Evolutionary conservation across 2,797 vertebrate genomes (phyloP), one percentile per base, ranked within the genome.

Genomic region (Pampus argenteus): DNA sequence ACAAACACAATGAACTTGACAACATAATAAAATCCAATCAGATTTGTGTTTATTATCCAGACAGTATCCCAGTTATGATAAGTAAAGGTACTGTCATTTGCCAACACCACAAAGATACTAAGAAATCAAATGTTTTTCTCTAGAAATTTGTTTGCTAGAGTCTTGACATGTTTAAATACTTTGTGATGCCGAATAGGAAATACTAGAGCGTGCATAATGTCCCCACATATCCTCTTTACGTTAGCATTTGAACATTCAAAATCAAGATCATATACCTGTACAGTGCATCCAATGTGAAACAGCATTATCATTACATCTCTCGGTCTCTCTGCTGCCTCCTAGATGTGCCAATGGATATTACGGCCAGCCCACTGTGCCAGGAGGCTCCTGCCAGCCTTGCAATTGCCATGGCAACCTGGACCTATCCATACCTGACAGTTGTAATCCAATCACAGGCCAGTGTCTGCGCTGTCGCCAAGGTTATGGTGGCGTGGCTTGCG

Each of bases 301-400:
- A 14, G 38, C 50, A 17, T 40, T 0, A 17, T 38, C 23, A 55
- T 20, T 49, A 22, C 6, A 7, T 36, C 25, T 57, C 15, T 74
- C 10, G 28, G 18, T 78, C 23, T 83, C 58, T 74, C 61, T 72
- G 42, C 70, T 70, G 70, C 76, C 73, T 56, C 56, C 64, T 73
- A 99, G 98, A 85, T 99, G 98, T 91, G 93, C 95, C 67, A 97
- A 96, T 57, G 98, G 98, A 57, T 98, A 95, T 93, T 96, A 94
- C 34, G 98, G 98, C 64, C 94, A 93, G 67, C 97, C 98, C 62
- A 62, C 79, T 3, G 79, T 94, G 81, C 95, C 95, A 17, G 97
- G 97, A n/a, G 94, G 94, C 77, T 96, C 89, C 0, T 99, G 98
- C 88, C 94, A 94, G 76, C 96, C 93, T 2, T 99, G 98, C 82